Base-by-base conservation (phyloP, 2,797 vertebrate genomes). In the Zenarchopterus dispar region DNA sequence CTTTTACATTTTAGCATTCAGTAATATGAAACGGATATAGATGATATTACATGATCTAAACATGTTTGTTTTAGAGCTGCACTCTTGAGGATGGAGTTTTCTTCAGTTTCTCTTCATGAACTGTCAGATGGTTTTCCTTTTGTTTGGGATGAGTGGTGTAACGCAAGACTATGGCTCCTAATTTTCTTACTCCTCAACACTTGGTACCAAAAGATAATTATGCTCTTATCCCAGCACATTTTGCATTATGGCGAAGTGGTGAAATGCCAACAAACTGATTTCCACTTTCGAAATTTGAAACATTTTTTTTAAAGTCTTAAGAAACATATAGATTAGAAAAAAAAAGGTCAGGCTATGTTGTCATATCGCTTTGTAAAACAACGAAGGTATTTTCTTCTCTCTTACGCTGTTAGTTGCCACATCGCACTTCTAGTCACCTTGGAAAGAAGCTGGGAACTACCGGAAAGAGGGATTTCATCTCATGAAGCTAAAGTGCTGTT, bases 61-160 rank as follows among this genome's bases (percentile, higher is more conserved):
- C 28, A 56, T 31, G 46, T 19, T 59, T 24, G 21, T 61, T 55
- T 47, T 18, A 18, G 23, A 78, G 71, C 75, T 73, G 72, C 70
- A 52, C 57, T 13, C 58, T 11, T 57, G 41, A 61, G 65, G 72
- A 67, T 6, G 0, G 45, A 67, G 6, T 39, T 19, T 54, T 67
- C 31, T 18, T 3, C 11, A 6, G 23, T 23, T 56, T 47, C 17
- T n/a, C 6, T 33, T 48, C 39, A n/a, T 60, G 18, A 61, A 17
- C 23, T 7, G 21, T 53, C 16, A 53, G 16, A 13, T 8, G 19
- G 19, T 45, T 21, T 18, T 51, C 44, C 19, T 62, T 19, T 22
- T 10, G 46, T 19, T 33, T 39, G 22, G 24, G 18, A 55, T 23
- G 18, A 47, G 17, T 11, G 26, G 22, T 56, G 23, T 26, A 15